Base-by-base conservation (phyloP, 2,888 invertebrate genomes). In the Macrophya alboannulata region DNA sequence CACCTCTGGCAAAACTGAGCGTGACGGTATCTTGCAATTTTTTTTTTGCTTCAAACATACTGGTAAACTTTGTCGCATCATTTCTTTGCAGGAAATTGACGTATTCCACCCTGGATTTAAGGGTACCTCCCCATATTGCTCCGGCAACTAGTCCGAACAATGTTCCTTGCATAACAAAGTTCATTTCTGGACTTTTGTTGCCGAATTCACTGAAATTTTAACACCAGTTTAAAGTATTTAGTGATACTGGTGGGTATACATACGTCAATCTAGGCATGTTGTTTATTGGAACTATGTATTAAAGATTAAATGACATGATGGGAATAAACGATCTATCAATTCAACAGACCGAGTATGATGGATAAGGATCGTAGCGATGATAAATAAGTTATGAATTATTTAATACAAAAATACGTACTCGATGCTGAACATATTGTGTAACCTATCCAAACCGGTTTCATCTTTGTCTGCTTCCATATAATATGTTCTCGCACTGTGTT, bases 1-100 rank as follows among this genome's bases (percentile, higher is more conserved):
- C 97, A n/a, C 97, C 97, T 93, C 95, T 96, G 0, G 95, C 95
- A 94, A 97, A 97, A 87, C 95, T 95, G 25, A 96, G 77, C 0
- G 96, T 96, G 0, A 97, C 96, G 91, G 94, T 94, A 91, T 97
- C 96, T 94, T 97, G 97, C 21, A 97, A 92, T 90, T 95, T 95
- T 94, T 95, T 96, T 96, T 97, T 96, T 4, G 97, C 97, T 84
- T 97, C 95, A 9, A 95, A 91, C 87, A 96, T 96, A 82, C 95
- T 95, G 81, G 93, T 94, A 92, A 96, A 97, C 81, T 95, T 94
- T 4, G 97, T 96, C 10, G 97, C 97, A 94, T 97, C 95, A 93
- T 97, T 97, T 87, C 95, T 96, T 91, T 96, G 96, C 92, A 97
- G 95, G 89, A 97, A 97, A 89, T 95, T 94, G 68, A 95, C 87